Percentiles rank a stretch among this genome's conserved stretches.
Evolutionary conservation across 1,140 invertebrate genomes (phyloP).

Genomic region (Vanessa tameamea): DNA sequence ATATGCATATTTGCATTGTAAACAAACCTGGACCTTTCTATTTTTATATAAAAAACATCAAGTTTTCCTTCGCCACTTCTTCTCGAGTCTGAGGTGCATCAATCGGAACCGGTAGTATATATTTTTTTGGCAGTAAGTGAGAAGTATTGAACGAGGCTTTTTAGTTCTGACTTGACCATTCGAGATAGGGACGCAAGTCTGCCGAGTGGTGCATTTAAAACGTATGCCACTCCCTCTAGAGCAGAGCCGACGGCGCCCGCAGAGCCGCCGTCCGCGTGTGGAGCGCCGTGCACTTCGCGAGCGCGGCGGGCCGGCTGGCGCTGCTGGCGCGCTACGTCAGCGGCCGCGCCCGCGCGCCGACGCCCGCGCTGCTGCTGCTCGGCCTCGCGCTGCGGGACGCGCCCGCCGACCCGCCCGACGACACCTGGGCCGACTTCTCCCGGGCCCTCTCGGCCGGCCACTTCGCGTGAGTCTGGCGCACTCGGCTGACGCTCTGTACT

Average conservation of each 20-base stretch:
- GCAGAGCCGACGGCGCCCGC: constrained; percentile 37
- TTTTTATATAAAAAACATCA: too few relatives aligned
- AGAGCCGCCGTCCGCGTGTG: constrained; percentile 56
- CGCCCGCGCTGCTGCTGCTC: constrained; percentile 45
- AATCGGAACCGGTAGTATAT: too few relatives aligned
- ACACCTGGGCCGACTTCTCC: constrained; percentile 53
- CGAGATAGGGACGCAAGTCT: too few relatives aligned
- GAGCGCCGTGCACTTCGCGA: constrained; percentile 44
- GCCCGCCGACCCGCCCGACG: constrained; percentile 44
- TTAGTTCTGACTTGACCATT: too few relatives aligned
- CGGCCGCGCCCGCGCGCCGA: constrained; percentile 32
- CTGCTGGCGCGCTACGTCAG: constrained; percentile 50
- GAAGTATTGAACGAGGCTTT: too few relatives aligned
- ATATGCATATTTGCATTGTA: too few relatives aligned
- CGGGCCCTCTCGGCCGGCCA: constrained; percentile 47
- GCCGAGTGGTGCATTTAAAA: too few relatives aligned
- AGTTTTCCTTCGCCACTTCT: too few relatives aligned
- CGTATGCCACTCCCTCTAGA: constrained; percentile 44
- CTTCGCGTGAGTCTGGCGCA: constrained; percentile 43
- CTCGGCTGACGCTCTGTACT: too few relatives aligned
- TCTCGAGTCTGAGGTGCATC: too few relatives aligned
- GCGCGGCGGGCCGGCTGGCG: constrained; percentile 37
- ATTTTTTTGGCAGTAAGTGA: too few relatives aligned
- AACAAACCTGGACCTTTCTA: too few relatives aligned
- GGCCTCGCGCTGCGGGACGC: constrained; percentile 54